Base-by-base conservation (phyloP, 2,113 vertebrate species). In the Alces alces region DNA sequence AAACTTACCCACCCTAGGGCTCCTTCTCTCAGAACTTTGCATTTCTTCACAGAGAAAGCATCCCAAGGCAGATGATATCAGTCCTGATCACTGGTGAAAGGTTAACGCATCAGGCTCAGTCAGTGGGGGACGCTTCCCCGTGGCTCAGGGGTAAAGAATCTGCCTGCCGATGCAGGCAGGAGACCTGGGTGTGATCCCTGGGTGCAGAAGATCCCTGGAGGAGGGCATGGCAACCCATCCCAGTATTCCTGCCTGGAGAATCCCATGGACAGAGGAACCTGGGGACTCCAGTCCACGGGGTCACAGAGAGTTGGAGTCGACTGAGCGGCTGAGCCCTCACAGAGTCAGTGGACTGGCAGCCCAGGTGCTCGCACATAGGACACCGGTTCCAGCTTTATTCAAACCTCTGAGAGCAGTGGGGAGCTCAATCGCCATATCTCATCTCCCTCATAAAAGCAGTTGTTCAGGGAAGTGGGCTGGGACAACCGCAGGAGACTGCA, bases 401-500 rank as follows among this genome's bases (percentile, higher is more conserved):
- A 54, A 27, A 61, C 36, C 36, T 8, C n/a, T 4, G 13, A 57
- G 86, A 30, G 83, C 25, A 36, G 60, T n/a, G 30, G 54, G 50
- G 45, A 58, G 19, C 27, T 28, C 47, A 83, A 15, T 50, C 4
- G 2, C 47, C 45, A 78, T 70, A 76, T 39, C 23, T 97, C 61
- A 17, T 57, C 27, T 95, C 47, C 87, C 27, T 91, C 45, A 76
- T 43, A 89, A 43, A 95, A 60, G 36, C 33, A 76, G n/a, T 47
- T 23, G 17, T 61, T 97, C 47, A 61, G 57, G 66, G 30, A 70
- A 86, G 43, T 60, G 28, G 36, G 25, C 45, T 55, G 23, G n/a
- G 47, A 60, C 14, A 30, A 23, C 6, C 7, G 25, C 47, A 43
- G 52, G 91, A 47, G 39, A 76, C 19, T 64, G 66, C 12, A 16